phyloP scores from a whole-genome alignment of 2,888 invertebrate genomes.

The Phania funesta region DNA sequence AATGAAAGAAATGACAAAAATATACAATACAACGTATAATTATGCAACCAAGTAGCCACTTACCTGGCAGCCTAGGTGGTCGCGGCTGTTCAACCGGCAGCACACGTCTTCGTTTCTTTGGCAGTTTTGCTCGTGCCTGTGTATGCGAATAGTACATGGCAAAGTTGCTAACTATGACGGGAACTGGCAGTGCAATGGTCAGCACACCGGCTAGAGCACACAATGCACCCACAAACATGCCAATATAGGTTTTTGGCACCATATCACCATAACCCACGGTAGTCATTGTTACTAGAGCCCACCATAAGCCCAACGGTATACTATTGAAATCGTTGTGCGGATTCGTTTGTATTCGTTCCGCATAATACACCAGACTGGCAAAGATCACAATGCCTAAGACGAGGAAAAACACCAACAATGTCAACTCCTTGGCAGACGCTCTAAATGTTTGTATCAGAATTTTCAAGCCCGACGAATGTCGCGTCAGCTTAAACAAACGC shows the following conservation, averaged over 20 bases:
- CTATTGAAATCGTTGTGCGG: slow-evolving; percentile 98
- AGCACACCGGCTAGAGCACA: slow-evolving; percentile 99
- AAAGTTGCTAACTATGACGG: slow-evolving; percentile 99
- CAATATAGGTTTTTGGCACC: slow-evolving; percentile 98
- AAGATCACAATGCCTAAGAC: slow-evolving; percentile 99
- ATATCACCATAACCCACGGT: slow-evolving; percentile 99
- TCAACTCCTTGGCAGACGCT: slow-evolving; percentile 97
- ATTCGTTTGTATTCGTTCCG: slow-evolving; percentile 96
- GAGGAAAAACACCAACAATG: slow-evolving; percentile 97
- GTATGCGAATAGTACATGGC: slow-evolving; percentile 98
- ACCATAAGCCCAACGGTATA: slow-evolving; percentile 98
- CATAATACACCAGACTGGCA: slow-evolving; percentile 98
- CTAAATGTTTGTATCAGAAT: slow-evolving; percentile 99
- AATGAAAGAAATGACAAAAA: not conserved
- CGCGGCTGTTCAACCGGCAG: slow-evolving; percentile 96
- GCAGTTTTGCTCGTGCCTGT: slow-evolving; percentile 98
- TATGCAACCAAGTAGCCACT: slow-evolving; percentile 16
- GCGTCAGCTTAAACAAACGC: slow-evolving; percentile 97
- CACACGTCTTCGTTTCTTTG: slow-evolving; percentile 98
- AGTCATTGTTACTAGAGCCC: slow-evolving; percentile 99
- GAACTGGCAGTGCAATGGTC: slow-evolving; percentile 98
- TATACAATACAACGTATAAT: not conserved
- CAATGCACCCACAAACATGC: slow-evolving; percentile 98
- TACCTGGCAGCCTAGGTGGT: slow-evolving; percentile 79
- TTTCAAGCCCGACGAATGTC: slow-evolving; percentile 98